phyloP scores from a whole-genome alignment of 2,888 invertebrate genomes.

The Tupiocoris notatus region DNA sequence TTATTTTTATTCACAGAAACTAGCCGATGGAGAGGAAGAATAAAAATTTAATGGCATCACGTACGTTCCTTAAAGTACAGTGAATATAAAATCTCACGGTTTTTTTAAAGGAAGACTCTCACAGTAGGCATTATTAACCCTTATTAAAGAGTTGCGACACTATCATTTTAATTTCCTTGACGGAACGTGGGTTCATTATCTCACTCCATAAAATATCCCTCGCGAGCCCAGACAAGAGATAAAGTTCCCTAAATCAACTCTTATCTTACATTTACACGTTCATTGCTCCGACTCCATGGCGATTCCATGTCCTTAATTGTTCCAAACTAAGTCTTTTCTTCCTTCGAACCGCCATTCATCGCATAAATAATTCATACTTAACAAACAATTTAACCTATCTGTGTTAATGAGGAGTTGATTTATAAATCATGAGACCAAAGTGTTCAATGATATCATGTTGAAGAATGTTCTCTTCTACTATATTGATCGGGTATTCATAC shows the following conservation, averaged over 20 bases:
- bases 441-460: no score
- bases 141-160: neutral
- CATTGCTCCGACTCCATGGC: neutral
- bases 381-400: neutral
- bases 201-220: conserved; percentile 28
- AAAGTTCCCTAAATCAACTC: conserved; percentile 24
- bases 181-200: conserved; percentile 37
- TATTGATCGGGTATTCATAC: no score
- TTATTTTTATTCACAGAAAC: no score
- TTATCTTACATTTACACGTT: conserved; percentile 22
- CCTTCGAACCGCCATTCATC: neutral
- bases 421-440: neutral
- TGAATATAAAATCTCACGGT: neutral
- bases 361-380: neutral
- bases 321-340: neutral
- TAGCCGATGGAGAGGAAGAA: no score
- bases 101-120: neutral
- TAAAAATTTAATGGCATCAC: neutral
- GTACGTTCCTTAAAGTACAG: neutral
- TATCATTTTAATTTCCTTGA: conserved; percentile 35
- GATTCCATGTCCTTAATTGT: conserved; percentile 3
- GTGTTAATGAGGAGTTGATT: neutral
- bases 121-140: neutral
- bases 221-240: conserved; percentile 4
- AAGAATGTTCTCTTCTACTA: no score